phyloP scores from a whole-genome alignment of 2,797 vertebrate genomes.

The Nasua narica region DNA sequence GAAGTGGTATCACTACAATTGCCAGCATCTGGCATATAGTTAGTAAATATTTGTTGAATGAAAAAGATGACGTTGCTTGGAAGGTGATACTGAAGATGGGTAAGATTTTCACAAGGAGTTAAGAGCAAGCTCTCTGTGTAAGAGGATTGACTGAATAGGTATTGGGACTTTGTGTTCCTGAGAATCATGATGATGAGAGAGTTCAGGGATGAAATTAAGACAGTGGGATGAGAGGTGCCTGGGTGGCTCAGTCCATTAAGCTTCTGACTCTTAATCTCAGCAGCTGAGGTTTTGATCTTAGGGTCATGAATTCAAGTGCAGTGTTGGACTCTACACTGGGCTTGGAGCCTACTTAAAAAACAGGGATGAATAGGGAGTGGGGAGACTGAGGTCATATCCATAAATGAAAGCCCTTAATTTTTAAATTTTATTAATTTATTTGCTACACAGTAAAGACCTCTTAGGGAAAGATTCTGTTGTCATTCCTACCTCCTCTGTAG shows the following conservation, averaged over 20 bases:
- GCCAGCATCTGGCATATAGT: background rate
- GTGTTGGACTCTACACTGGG: background rate
- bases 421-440: background rate
- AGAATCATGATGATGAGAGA: background rate
- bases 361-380: background rate
- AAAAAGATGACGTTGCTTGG: background rate
- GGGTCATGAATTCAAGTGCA: background rate
- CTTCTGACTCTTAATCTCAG: background rate
- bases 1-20: background rate
- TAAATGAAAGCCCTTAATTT: background rate
- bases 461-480: background rate
- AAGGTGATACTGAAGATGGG: background rate
- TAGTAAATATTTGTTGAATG: background rate
- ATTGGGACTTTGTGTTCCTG: background rate
- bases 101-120: background rate
- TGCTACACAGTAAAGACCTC: background rate
- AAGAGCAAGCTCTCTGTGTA: background rate
- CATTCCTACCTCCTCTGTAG: background rate
- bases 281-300: background rate
- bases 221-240: background rate
- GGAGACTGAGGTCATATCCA: background rate
- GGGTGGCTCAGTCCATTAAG: background rate
- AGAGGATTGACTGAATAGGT: background rate
- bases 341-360: background rate
- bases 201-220: background rate